phyloP scores from a whole-genome alignment of 2,888 invertebrate species.

The Heteromyza rotundicornis region DNA sequence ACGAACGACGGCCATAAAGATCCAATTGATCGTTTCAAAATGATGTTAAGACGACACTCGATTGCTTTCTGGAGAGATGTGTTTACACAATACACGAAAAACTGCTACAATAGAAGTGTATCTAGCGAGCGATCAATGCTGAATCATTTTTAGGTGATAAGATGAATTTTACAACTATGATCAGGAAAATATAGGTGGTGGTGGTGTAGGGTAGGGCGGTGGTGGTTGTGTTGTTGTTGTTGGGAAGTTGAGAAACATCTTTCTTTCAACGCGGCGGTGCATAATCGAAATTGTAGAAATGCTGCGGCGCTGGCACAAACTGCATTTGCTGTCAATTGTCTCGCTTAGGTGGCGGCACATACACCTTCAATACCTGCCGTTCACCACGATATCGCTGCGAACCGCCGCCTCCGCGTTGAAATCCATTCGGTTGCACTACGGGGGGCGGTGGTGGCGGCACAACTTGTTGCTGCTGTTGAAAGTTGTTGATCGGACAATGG shows the following conservation, averaged over 20 bases:
- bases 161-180: too few relatives aligned
- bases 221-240: too few relatives aligned
- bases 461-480: slow-evolving; percentile 30
- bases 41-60: not conserved
- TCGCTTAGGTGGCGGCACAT: slow-evolving; percentile 63
- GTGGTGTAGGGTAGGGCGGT: too few relatives aligned
- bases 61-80: not conserved
- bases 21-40: too few relatives aligned
- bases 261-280: not conserved
- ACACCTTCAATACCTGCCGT: slow-evolving; percentile 61
- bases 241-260: not conserved
- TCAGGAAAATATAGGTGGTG: too few relatives aligned
- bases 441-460: slow-evolving; percentile 20
- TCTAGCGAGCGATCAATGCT: too few relatives aligned
- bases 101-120: too few relatives aligned
- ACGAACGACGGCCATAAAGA: too few relatives aligned
- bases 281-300: slow-evolving; percentile 9
- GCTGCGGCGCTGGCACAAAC: slow-evolving; percentile 4
- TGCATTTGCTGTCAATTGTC: slow-evolving; percentile 42
- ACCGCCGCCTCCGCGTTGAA: slow-evolving; percentile 35
- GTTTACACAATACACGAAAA: too few relatives aligned
- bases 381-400: slow-evolving; percentile 52
- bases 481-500: slow-evolving; percentile 49
- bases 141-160: too few relatives aligned
- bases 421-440: slow-evolving; percentile 19